Conservation (phyloP, 2,888 invertebrate species). For the Acanthoscelides obtectus region DNA sequence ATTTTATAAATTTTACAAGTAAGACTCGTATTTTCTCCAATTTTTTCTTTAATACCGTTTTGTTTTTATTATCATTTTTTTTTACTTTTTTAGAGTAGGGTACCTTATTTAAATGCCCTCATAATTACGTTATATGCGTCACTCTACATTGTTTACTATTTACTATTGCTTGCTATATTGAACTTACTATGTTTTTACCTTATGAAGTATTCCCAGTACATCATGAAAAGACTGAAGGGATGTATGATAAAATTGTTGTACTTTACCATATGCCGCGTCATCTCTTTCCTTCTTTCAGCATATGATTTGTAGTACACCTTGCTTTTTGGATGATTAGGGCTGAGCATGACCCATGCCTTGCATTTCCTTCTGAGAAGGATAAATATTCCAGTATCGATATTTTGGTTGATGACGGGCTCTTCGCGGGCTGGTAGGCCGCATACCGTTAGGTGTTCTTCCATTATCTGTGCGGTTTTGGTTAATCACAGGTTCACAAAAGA, state of each 20-base stretch:
- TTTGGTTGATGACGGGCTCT: slow-evolving; percentile 1
- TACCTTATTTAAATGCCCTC: too few species aligned
- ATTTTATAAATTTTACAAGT: too few species aligned
- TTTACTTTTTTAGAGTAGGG: too few species aligned
- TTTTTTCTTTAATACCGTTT: too few species aligned
- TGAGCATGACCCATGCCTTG: slow-evolving; percentile 12
- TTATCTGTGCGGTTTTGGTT: neutral
- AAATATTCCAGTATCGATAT: slow-evolving; percentile 19
- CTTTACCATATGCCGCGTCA: slow-evolving; percentile 20
- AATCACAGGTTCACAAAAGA: neutral
- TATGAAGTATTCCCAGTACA: slow-evolving; percentile 9
- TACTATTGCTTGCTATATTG: too few species aligned
- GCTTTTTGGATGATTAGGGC: slow-evolving; percentile 12
- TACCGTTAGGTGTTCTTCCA: neutral
- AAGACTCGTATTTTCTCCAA: too few species aligned
- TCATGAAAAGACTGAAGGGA: slow-evolving; percentile 23
- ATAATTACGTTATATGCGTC: too few species aligned
- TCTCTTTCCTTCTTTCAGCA: slow-evolving; percentile 18
- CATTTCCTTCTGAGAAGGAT: slow-evolving; percentile 18
- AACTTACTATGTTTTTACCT: too few species aligned
- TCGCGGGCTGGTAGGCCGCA: neutral
- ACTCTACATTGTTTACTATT: too few species aligned
- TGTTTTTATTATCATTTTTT: too few species aligned
- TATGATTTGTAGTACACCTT: slow-evolving; percentile 20
- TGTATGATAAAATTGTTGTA: slow-evolving; percentile 22